Evolutionary conservation across 2,888 invertebrate species (phyloP), one percentile per base, ranked within the genome.

Genomic region (Drosophila buzzatii): DNA sequence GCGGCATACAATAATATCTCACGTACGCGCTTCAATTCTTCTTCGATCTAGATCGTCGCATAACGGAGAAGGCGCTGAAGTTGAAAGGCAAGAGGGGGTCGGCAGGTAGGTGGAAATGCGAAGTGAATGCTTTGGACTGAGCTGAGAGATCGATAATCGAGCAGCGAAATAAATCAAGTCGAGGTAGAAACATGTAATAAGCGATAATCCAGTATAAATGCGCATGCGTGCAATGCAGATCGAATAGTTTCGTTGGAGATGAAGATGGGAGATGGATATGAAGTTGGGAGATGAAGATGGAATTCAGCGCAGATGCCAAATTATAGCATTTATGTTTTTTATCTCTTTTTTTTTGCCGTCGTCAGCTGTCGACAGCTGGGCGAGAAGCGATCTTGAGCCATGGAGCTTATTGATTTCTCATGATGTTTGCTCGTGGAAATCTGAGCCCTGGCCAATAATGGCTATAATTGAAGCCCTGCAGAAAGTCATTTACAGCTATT

Each of bases 181-280:
- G 56, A 69, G 68, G 60, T 60, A 64, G 51, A 58, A 87, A 82
- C 80, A 66, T 90, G 82, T 89, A 90, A 90, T 87, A 78, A 85
- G 71, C 85, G 90, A 85, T 85, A 85, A 85, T 90, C 90, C 90
- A 87, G 79, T 74, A 76, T 87, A 89, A 85, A 85, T 82, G 88
- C 82, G 79, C 73, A 87, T 87, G 85, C 85, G 87, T 85, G 89
- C 82, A 83, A 73, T 62, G 72, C 52, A 53, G 52, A 53, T 37
- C 37, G 23, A 37, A 53, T 37, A 56, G 55, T n/a, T 18, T 10
- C 14, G 42, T 23, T 59, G 51, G 8, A 33, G 45, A 16, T 45
- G 41, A 23, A 39, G 56, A 9, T 51, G 41, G 20, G 23, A 39
- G 42, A 9, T 51, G 41, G 20, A 33, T 55, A 47, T 47, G 57